A percentile compares a stretch with the other conserved stretches of the same genome.
Conservation (phyloP, 2,888 invertebrate species). For the Crioceris asparagi region DNA sequence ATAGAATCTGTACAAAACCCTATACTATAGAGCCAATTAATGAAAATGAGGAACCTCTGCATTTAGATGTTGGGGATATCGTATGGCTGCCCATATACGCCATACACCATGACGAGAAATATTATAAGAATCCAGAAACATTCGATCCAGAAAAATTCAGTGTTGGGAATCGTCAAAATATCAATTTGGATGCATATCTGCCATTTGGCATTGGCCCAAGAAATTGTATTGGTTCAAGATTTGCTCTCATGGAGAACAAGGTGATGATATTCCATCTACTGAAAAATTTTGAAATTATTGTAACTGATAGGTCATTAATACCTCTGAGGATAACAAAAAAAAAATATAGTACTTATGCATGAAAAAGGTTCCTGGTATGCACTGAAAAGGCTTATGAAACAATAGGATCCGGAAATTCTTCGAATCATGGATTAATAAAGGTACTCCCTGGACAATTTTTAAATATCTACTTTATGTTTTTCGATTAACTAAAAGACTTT, state of each 20-base stretch:
- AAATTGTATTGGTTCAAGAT: conserved; percentile 40
- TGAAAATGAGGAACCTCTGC: conserved; percentile 20
- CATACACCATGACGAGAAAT: conserved; percentile 37
- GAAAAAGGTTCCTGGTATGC: too few relatives aligned
- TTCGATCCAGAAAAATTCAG: conserved; percentile 39
- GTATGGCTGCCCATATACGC: conserved; percentile 31
- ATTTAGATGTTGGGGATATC: conserved; percentile 23
- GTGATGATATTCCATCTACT: conserved; percentile 24
- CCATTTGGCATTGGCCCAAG: conserved; percentile 46
- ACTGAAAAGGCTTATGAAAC: too few relatives aligned
- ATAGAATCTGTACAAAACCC: conserved; percentile 41
- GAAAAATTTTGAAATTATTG: conserved; percentile 25
- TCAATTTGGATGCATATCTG: conserved; percentile 40
- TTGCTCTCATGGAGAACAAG: conserved; percentile 34
- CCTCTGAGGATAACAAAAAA: conserved; percentile 24
- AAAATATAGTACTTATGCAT: too few relatives aligned
- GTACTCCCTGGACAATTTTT: too few relatives aligned
- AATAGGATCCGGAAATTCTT: too few relatives aligned
- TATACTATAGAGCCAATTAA: conserved; percentile 31
- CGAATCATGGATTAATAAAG: too few relatives aligned
- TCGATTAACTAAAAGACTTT: too few relatives aligned
- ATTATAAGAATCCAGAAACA: conserved; percentile 37
- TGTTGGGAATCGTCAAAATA: conserved; percentile 32
- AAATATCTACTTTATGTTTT: too few relatives aligned
- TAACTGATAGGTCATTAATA: conserved; percentile 26